Base-by-base conservation (phyloP, 2,797 vertebrate species). In the Gadopsis bispinosus region DNA sequence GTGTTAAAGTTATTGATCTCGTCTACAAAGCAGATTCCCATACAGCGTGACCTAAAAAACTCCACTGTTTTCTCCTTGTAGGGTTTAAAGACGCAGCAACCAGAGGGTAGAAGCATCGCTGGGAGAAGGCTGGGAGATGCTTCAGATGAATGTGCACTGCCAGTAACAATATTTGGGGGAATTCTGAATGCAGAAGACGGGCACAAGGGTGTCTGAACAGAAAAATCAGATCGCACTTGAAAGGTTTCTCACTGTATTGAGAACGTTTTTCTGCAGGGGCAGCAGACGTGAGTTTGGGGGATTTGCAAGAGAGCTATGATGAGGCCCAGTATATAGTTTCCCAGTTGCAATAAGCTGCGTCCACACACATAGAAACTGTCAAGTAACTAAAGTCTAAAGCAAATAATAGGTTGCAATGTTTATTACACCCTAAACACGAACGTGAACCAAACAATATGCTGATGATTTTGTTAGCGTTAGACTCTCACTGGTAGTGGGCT, bases 31-130 rank as follows among this genome's bases (percentile, higher is more conserved):
- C 11, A 68, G 63, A 68, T 70, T 47, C 7, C 74, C n/a, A 54
- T 43, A 37, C 31, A 60, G 17, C 17, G 11, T 81, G 72, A 79
- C 67, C 71, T 76, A 78, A 64, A 87, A 78, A 83, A 83, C 26
- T 43, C 73, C 11, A 17, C 39, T n/a, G 48, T 45, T 48, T 62
- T 80, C 64, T 63, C 31, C 26, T 56, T 50, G 19, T n/a, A 55
- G 59, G 26, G 54, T 10, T 47, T 63, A 43, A 48, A 81, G 77
- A 71, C 79, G 72, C 73, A 76, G 63, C 47, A 69, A 61, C 45
- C 51, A 68, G 63, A 51, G 58, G 53, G 59, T 26, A 71, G 47
- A 11, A 13, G 37, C 62, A 61, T 56, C 3, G 16, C 58, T 31
- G 29, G 14, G 47, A 56, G 17, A 59, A 79, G n/a, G 75, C 64